Percentiles rank a stretch among this genome's conserved stretches.
phyloP scores from a whole-genome alignment of 2,888 invertebrate species.

The Crossocerus cetratus region DNA sequence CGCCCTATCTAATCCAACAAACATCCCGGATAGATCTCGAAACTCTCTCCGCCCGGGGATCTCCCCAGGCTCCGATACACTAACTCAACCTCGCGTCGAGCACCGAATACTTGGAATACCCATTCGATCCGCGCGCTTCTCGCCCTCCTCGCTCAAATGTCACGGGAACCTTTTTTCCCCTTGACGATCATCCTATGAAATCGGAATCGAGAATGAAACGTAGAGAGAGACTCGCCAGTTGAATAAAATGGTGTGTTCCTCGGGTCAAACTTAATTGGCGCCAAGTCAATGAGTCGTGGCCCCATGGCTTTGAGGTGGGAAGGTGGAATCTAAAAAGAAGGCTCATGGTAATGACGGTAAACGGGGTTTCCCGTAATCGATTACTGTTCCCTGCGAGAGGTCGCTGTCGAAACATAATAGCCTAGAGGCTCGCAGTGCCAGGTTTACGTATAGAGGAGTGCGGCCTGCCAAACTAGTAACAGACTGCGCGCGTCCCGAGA shows the following conservation, averaged over 20 bases:
- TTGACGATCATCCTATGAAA: too few species aligned
- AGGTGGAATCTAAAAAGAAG: too few species aligned
- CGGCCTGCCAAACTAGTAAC: constrained; percentile 62
- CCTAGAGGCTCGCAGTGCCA: constrained; percentile 55
- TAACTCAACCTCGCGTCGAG: neutral
- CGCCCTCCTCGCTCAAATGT: too few species aligned
- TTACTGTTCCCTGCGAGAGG: constrained; percentile 39
- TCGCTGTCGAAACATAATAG: constrained; percentile 56
- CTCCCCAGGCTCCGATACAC: neutral
- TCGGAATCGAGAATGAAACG: too few species aligned
- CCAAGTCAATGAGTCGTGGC: too few species aligned
- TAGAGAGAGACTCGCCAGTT: too few species aligned
- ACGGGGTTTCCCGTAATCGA: constrained; percentile 49
- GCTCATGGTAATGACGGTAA: neutral
- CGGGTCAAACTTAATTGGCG: too few species aligned
- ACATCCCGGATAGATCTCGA: constrained; percentile 33
- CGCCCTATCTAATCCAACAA: constrained; percentile 42
- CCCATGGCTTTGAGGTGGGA: too few species aligned
- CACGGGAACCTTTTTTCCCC: too few species aligned
- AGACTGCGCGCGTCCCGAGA: constrained; percentile 62
- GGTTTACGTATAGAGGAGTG: constrained; percentile 53
- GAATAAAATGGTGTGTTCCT: too few species aligned
- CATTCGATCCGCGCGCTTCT: neutral
- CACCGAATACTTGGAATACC: neutral
- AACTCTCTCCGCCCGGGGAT: constrained; percentile 5